Base-by-base conservation (phyloP, 64 coral and sea anemone species). In the Actinia equina region DNA sequence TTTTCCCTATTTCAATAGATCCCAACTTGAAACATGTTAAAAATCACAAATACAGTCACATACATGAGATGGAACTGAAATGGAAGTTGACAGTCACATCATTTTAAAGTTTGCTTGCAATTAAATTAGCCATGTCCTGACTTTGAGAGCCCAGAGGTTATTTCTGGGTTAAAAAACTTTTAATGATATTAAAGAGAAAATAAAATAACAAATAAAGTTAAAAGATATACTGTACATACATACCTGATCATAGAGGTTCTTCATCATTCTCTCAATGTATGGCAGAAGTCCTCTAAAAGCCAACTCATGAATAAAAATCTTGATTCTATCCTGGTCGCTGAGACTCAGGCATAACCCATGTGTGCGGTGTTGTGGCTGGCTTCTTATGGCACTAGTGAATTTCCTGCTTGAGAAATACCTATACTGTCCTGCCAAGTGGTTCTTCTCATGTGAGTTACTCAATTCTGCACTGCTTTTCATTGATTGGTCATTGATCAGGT, bases 321-420 rank as follows among this genome's bases (percentile, higher is more conserved):
- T 99, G 20, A 99, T 99, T 54, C 97, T 99, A 76, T 99, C 97
- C 79, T 95, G 97, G 86, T 99, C 97, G 89, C 97, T 99, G 19
- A 99, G 51, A 71, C 93, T 99, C 82, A 99, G 80, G 81, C 93
- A 95, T 71, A 95, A 85, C n/a, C 97, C 97, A 79, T 95, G 86
- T 43, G 88, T 84, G 62, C 76, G 89, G 7, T 89, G 80, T 71
- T 70, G 52, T 9, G 88, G 18, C 37, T 63, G 45, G 5, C 91
- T 92, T 49, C 93, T 90, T 52, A 92, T 71, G n/a, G 89, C 91
- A 78, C 89, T 84, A n/a, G 93, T 89, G 81, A 99, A 99, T 57
- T 99, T 93, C 23, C 97, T 89, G 51, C 91, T 96, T 69, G 91
- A 96, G 71, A 96, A 96, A 80, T 96, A 96, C 9, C 94, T 91